phyloP scores from a whole-genome alignment of 2,888 invertebrate species.

The Cartodere bifasciata region DNA sequence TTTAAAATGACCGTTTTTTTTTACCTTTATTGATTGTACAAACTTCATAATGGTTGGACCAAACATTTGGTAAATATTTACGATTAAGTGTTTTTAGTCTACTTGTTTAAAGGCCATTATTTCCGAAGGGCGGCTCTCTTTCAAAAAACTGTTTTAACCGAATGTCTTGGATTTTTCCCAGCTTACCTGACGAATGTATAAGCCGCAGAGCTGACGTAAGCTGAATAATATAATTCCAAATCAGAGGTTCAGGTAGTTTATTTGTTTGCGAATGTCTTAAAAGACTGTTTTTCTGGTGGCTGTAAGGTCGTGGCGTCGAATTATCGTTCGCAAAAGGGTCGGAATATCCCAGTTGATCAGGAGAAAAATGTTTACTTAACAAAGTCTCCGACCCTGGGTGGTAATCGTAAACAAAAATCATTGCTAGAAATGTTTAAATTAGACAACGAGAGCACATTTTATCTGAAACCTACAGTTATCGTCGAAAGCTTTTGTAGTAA shows the following conservation, averaged over 20 bases:
- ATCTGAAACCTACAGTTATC: slow-evolving; percentile 69
- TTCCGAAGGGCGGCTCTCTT: no score
- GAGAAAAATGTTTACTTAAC: slow-evolving; percentile 70
- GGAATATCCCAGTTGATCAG: slow-evolving; percentile 48
- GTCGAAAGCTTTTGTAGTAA: slow-evolving; percentile 90
- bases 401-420: slow-evolving; percentile 94
- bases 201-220: slow-evolving; percentile 84
- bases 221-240: slow-evolving; percentile 95
- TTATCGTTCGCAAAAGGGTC: slow-evolving; percentile 79
- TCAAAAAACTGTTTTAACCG: no score
- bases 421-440: slow-evolving; percentile 46
- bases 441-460: no score
- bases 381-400: slow-evolving; percentile 85
- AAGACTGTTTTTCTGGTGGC: slow-evolving; percentile 72
- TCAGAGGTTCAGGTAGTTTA: slow-evolving; percentile 70
- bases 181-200: slow-evolving; percentile 56
- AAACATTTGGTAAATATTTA: no score
- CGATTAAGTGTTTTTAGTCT: no score
- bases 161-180: no score
- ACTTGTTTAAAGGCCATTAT: no score
- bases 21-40: no score
- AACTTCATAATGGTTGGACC: no score
- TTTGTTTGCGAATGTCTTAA: slow-evolving; percentile 59
- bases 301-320: slow-evolving; percentile 65
- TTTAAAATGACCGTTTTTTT: no score